Evolutionary conservation across 2,888 invertebrate species (phyloP), one percentile per base, ranked within the genome.

Genomic region (Achlya flavicornis): DNA sequence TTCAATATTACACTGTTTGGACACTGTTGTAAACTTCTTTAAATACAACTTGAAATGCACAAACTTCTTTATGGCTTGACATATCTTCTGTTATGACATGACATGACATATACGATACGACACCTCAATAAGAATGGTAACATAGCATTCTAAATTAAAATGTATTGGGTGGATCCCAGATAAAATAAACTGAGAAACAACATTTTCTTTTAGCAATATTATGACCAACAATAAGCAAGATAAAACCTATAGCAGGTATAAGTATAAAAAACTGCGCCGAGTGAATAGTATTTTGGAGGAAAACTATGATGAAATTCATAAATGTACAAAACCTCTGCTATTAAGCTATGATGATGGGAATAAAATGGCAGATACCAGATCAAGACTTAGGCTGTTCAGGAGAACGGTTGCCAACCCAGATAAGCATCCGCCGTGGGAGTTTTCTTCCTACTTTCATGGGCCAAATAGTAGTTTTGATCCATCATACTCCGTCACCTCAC

Each of bases 1-100:
- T 66, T 74, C 74, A 69, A 73, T 61, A 58, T 71, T 70, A 70
- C 71, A 70, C 66, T 80, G 83, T 79, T 83, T 81, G 77, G 76
- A 83, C 77, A 77, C 14, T 19, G 53, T 53, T 53, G 26, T 41
- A 60, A 60, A 11, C 60, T 41, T 74, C 74, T 72, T 76, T 73
- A 66, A 69, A 68, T 68, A 68, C 63, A 63, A 66, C 67, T 73
- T 67, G 61, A 73, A 77, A 71, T 72, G 74, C 73, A 63, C 71
- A 73, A 72, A 78, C 82, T 78, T 74, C 66, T 79, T 75, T 74
- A 63, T 64, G 58, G 43, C 33, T 61, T 11, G 41, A 75, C 73
- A 61, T 68, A 70, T 59, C 59, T 14, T 60, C 43, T 43, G 62
- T 69, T 60, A 6, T 35, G 35, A 35, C 35, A 35, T 58, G 41